Percentiles rank a stretch among this genome's conserved stretches.
Evolutionary conservation across 2,888 invertebrate species (phyloP).

Genomic region (Sussaba pulchella): DNA sequence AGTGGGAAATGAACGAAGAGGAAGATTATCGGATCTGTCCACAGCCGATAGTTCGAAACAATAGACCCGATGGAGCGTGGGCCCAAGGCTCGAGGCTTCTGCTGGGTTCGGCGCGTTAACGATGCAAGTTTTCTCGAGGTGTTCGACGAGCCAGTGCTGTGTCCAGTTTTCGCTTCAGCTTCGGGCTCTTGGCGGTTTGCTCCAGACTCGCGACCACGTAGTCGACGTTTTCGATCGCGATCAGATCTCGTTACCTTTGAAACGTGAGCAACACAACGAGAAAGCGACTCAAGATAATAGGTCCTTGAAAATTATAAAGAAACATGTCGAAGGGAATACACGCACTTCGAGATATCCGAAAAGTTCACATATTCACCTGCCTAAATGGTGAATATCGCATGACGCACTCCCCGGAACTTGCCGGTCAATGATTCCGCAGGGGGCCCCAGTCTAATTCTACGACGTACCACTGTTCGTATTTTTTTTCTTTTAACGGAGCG

Average conservation of each 20-base stretch:
- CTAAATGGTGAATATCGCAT: slow-evolving; percentile 76
- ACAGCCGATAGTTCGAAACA: slow-evolving; percentile 73
- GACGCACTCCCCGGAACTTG: slow-evolving; percentile 74
- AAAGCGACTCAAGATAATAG: slow-evolving; percentile 57
- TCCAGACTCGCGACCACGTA: slow-evolving; percentile 45
- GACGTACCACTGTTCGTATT: slow-evolving; percentile 17
- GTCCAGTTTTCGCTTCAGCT: slow-evolving; percentile 20
- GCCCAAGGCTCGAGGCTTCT: slow-evolving; percentile 51
- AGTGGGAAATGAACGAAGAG: slow-evolving; percentile 52
- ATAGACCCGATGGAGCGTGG: slow-evolving; percentile 65
- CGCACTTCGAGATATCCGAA: slow-evolving; percentile 38
- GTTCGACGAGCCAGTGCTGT: slow-evolving; percentile 42
- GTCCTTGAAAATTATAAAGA: slow-evolving; percentile 57
- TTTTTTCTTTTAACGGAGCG: slow-evolving; percentile 16
- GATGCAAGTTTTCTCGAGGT: slow-evolving; percentile 59
- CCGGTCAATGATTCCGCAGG: slow-evolving; percentile 63
- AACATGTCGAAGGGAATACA: background rate
- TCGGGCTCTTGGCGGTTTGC: slow-evolving; percentile 50
- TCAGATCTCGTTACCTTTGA: slow-evolving; percentile 9
- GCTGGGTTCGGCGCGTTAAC: slow-evolving; percentile 66
- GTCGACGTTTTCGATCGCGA: slow-evolving; percentile 5
- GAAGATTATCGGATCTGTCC: slow-evolving; percentile 69
- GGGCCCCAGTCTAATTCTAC: slow-evolving; percentile 41
- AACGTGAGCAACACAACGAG: slow-evolving; percentile 9
- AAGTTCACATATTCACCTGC: slow-evolving; percentile 76